Evolutionary conservation across 2,113 vertebrate genomes (phyloP).

Genomic region (Leucopternis melanops): DNA sequence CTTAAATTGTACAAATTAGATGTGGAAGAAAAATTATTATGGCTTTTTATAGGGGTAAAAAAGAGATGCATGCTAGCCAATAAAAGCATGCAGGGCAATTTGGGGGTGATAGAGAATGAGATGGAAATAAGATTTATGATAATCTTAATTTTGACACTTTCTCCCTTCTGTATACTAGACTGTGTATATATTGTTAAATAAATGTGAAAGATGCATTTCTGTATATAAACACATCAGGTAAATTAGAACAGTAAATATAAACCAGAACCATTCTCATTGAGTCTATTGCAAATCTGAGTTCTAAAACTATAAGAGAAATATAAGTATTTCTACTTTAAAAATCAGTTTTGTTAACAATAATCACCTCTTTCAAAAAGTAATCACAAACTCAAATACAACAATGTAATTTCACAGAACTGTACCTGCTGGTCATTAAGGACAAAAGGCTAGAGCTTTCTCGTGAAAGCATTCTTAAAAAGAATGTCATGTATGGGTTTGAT

Average conservation of each 20-base stretch:
- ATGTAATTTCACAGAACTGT: background rate
- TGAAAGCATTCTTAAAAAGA: background rate
- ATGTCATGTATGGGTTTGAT: background rate
- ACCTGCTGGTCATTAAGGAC: background rate
- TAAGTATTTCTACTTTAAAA: background rate
- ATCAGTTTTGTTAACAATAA: background rate
- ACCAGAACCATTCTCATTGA: background rate
- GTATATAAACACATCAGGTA: background rate
- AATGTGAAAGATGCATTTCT: background rate
- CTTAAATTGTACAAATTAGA: background rate
- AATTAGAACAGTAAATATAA: background rate
- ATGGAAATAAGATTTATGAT: background rate
- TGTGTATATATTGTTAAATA: background rate
- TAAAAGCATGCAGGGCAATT: background rate
- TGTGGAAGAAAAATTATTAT: background rate
- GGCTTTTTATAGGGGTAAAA: background rate
- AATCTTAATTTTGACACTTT: background rate
- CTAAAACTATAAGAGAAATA: background rate
- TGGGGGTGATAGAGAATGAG: background rate
- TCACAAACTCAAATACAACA: background rate
- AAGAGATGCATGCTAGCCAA: background rate
- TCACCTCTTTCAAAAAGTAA: background rate
- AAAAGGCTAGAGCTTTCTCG: background rate
- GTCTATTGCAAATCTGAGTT: background rate
- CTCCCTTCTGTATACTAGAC: background rate